Base-by-base conservation (phyloP, 2,113 vertebrate species). In the Pseudopipra pipra region DNA sequence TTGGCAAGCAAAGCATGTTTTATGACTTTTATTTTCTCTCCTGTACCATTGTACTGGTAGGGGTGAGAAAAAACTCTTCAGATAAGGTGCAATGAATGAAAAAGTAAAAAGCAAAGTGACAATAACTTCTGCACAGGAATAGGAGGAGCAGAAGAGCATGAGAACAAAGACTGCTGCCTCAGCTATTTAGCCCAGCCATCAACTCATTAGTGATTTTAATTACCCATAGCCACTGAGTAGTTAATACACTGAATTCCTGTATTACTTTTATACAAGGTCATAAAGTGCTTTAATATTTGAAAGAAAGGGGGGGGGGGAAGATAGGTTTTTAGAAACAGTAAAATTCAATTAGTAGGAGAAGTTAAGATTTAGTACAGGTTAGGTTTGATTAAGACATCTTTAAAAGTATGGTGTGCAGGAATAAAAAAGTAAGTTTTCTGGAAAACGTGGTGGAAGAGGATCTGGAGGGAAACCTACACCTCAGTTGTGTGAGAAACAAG, bases 11-110 rank as follows among this genome's bases (percentile, higher is more conserved):
- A 88, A 76, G 28, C 9, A 52, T 88, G 61, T 67, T 96, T 90
- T 94, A 90, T 61, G 56, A 19, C 18, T 94, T 92, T 94, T 93
- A 55, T 88, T 95, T 96, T 92, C 75, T 75, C 56, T 90, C 13
- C 35, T 67, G 18, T 8, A 44, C 21, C 12, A 52, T 18, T 52
- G 20, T 66, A 44, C 22, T 72, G 35, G 74, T 21, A 52, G 37
- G 77, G 5, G 20, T 11, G 19, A 83, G 28, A 8, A 71, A 83
- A 82, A 52, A 3, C 11, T 56, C 28, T 51, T 79, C 74, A 71
- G 54, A 67, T 51, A 90, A 72, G 46, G 18, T 90, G 3, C 6
- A 65, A 39, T 14, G 21, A 73, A 65, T 31, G 41, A 63, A 90
- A 84, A 88, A 58, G 44, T n/a, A 58, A 67, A 88, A 78, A 84